Evolutionary conservation across 2,113 vertebrate genomes (phyloP), one percentile per base, ranked within the genome.

Genomic region (Microcebus jonahi): DNA sequence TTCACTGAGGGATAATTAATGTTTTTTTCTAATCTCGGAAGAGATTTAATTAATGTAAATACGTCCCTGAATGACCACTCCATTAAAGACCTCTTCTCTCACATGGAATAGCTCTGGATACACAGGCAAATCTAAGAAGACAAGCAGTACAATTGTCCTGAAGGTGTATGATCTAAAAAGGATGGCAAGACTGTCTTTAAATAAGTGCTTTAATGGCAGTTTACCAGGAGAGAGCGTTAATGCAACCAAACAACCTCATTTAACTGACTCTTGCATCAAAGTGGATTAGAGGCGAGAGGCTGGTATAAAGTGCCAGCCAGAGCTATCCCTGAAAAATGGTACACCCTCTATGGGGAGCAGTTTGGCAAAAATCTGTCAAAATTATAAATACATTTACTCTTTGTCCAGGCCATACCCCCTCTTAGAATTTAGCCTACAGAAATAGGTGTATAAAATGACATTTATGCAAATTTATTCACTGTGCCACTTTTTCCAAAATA

Each of bases 341-440:
- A 77, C 55, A 42, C 29, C 36, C 75, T 91, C 55, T 55, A 2
- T 29, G 17, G 67, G 92, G 50, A 91, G 27, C 65, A 67, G 23
- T 67, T 94, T 77, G 36, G 39, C n/a, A 63, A 91, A 96, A 95
- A 63, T 36, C 59, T 36, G 27, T 90, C 36, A 76, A 39, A 87
- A 55, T 39, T 94, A 87, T 80, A 89, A 93, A 91, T n/a, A 53
- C 9, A 55, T 89, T 88, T 86, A 27, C n/a, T 89, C 36, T 84
- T 65, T 76, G 45, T 20, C 18, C 11, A 7, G 8, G 39, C 9
- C 34, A 17, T 55, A 9, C 8, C 10, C 34, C 70, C 42, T 80
- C 11, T 53, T 25, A 12, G 65, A 82, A 77, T 83, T 65, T 80
- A 86, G 59, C 53, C 42, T 71, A 9, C 11, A 73, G 68, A 29